Evolutionary conservation across 2,888 invertebrate genomes (phyloP), one percentile per base, ranked within the genome.

Genomic region (Idaea dimidiata): DNA sequence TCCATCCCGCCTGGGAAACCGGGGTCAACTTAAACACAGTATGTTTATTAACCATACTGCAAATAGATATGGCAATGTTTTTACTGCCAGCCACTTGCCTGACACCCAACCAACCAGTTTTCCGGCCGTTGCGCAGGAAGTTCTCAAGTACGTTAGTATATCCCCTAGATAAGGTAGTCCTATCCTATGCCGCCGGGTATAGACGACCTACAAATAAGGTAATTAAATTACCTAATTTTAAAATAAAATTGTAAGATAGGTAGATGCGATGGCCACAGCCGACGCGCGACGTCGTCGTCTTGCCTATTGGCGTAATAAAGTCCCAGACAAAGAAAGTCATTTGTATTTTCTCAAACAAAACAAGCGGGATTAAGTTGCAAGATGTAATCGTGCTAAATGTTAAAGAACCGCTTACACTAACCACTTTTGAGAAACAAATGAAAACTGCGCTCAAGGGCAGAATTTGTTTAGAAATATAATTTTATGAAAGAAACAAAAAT

Each of bases 341-440:
- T 74, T 73, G 73, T 74, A 72, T 74, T 77, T 77, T 66, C 62
- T 69, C 64, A 74, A 77, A 80, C 72, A 77, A 81, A 80, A 76
- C 73, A 70, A 67, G 72, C 68, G 65, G 74, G 73, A 75, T 73
- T 74, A 78, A 78, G 79, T 75, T 74, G 76, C 73, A 74, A 78
- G 79, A 84, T 82, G 80, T 84, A 86, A 87, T 86, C 81, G 81
- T 82, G 86, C 79, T 87, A 86, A 86, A 87, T 83, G 84, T 82
- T 85, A 85, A 87, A 83, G 79, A 84, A 73, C 79, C 81, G 78
- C 85, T 86, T 84, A 83, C 83, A 85, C 86, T 86, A 87, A 85
- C 83, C 83, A 83, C 82, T 82, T 87, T 82, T 83, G 86, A 83
- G 81, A 81, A 85, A 86, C 84, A 86, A 88, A 87, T 86, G 87